phyloP scores from a whole-genome alignment of 2,797 vertebrate species.

The Sylvilagus floridanus region DNA sequence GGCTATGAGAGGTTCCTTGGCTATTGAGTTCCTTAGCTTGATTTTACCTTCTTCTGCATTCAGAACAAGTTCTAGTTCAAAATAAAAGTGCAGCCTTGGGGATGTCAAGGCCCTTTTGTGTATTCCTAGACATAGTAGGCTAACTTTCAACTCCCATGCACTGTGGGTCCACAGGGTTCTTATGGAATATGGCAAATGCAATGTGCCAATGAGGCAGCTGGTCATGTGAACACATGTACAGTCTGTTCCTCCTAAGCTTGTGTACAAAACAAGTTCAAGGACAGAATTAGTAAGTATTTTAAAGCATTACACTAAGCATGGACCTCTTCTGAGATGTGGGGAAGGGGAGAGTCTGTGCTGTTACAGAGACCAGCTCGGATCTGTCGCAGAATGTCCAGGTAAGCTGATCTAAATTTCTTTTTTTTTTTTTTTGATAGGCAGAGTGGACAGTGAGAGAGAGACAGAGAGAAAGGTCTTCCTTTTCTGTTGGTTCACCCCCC shows the following conservation, averaged over 20 bases:
- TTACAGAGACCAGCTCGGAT: neutral
- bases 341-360: neutral
- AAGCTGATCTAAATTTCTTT: neutral
- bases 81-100: neutral
- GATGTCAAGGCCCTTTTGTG: accelerated
- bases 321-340: accelerated
- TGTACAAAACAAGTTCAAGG: neutral
- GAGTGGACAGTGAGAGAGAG: no score
- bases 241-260: neutral
- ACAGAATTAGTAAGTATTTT: neutral
- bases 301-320: neutral
- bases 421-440: no score
- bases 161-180: neutral
- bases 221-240: neutral
- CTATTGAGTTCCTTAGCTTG: neutral
- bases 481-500: no score
- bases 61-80: neutral
- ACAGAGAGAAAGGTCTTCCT: no score
- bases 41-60: neutral
- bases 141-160: neutral
- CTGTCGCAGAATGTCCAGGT: neutral
- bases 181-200: neutral
- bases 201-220: no score
- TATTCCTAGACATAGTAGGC: neutral
- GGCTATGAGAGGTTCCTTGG: neutral